Percentiles rank a stretch among this genome's conserved stretches.
Conservation (phyloP, 2,113 vertebrate species). For the Cyphomyrus discorhynchus region DNA sequence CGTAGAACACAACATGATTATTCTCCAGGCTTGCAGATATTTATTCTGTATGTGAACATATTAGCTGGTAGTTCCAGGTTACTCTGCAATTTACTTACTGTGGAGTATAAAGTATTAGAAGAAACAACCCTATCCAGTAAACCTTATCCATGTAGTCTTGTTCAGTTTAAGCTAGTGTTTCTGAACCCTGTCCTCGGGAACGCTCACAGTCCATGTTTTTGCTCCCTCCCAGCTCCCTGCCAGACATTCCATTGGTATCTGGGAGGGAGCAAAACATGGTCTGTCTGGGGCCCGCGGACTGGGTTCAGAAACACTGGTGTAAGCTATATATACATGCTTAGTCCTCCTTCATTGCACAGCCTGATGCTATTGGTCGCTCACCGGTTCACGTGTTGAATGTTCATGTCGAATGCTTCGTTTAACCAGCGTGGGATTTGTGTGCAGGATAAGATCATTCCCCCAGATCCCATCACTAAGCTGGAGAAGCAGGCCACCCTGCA, state of each 20-base stretch:
- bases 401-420: neutral
- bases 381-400: neutral
- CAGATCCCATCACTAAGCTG: conserved; percentile 91
- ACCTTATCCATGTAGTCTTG: neutral
- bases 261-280: neutral
- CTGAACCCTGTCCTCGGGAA: neutral
- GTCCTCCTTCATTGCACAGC: neutral
- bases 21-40: neutral
- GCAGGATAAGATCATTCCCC: conserved; percentile 98
- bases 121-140: neutral
- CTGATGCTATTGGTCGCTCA: neutral
- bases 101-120: neutral
- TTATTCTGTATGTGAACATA: neutral
- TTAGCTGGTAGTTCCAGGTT: neutral
- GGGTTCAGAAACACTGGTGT: neutral
- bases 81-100: neutral
- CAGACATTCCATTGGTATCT: neutral
- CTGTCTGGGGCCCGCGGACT: neutral
- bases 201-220: neutral
- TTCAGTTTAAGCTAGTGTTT: neutral
- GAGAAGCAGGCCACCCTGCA: conserved; percentile 91
- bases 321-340: neutral
- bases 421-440: neutral
- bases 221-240: neutral
- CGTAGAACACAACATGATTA: neutral